Evolutionary conservation across 2,888 invertebrate species (phyloP).

Genomic region (Nomada flava): DNA sequence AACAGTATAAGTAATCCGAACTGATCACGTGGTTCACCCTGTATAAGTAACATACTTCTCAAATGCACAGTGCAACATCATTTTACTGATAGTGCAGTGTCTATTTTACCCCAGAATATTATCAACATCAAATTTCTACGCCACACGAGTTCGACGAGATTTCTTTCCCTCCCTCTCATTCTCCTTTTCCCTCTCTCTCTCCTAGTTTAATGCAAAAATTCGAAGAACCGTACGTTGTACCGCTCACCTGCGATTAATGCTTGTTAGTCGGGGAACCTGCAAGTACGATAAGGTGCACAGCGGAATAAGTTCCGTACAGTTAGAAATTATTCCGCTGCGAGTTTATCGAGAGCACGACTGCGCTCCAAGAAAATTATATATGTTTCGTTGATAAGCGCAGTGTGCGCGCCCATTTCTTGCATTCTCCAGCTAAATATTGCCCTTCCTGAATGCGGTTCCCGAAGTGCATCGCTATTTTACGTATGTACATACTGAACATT

Average conservation of each 20-base stretch:
- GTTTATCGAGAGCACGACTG: slow-evolving; percentile 53
- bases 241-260: slow-evolving; percentile 46
- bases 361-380: slow-evolving; percentile 39
- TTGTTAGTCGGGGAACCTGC: slow-evolving; percentile 43
- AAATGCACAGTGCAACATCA: not conserved
- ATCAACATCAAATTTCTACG: not conserved
- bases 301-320: slow-evolving; percentile 43
- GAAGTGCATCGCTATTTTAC: not conserved
- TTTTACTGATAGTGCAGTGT: not conserved
- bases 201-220: slow-evolving; percentile 27
- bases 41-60: not conserved
- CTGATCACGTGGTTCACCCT: no score
- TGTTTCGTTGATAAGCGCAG: slow-evolving; percentile 41
- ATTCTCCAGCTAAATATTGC: slow-evolving; percentile 11
- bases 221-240: slow-evolving; percentile 49
- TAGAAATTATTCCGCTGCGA: slow-evolving; percentile 44
- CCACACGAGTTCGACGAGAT: no score
- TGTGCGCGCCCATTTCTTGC: slow-evolving; percentile 24
- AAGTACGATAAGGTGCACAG: slow-evolving; percentile 37
- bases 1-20: no score
- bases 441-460: not conserved
- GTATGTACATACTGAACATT: no score
- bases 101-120: not conserved
- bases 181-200: no score
- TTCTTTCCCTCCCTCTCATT: not conserved